phyloP scores from a whole-genome alignment of 2,888 invertebrate species.

The Dilophus febrilis region DNA sequence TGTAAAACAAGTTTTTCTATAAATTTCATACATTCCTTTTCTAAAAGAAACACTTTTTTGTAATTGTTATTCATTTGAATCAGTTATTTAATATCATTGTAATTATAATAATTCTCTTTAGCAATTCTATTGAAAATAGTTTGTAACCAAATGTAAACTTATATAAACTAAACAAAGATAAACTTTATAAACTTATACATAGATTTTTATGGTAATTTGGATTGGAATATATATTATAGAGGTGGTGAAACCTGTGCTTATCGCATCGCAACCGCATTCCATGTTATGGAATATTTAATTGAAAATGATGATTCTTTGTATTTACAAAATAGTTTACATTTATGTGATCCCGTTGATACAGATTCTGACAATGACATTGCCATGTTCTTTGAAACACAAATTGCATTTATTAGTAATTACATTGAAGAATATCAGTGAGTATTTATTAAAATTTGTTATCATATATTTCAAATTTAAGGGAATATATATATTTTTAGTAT shows the following conservation, averaged over 20 bases:
- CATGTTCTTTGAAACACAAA: slow-evolving; percentile 3
- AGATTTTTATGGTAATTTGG: slow-evolving; percentile 5
- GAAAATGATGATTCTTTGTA: not conserved
- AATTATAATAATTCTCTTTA: no score
- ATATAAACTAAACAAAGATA: no score
- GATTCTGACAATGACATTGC: not conserved
- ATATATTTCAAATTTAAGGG: not conserved
- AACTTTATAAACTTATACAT: no score
- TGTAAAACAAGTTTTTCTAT: no score
- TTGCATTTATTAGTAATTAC: slow-evolving; percentile 1
- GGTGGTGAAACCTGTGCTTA: slow-evolving; percentile 3
- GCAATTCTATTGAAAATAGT: no score
- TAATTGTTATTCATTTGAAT: no score
- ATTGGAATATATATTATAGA: not conserved
- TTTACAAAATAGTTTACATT: not conserved
- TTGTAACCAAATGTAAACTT: no score
- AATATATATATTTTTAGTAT: not conserved
- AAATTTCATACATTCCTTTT: no score
- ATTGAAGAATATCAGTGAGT: slow-evolving; percentile 2
- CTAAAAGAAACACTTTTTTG: no score
- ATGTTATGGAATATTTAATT: slow-evolving; percentile 3
- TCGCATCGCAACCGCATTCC: slow-evolving; percentile 3
- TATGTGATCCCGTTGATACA: slow-evolving; percentile 1
- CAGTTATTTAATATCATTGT: no score
- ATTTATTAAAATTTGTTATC: not conserved